Base-by-base conservation (phyloP, 2,888 invertebrate species). In the Callimorpha dominula region DNA sequence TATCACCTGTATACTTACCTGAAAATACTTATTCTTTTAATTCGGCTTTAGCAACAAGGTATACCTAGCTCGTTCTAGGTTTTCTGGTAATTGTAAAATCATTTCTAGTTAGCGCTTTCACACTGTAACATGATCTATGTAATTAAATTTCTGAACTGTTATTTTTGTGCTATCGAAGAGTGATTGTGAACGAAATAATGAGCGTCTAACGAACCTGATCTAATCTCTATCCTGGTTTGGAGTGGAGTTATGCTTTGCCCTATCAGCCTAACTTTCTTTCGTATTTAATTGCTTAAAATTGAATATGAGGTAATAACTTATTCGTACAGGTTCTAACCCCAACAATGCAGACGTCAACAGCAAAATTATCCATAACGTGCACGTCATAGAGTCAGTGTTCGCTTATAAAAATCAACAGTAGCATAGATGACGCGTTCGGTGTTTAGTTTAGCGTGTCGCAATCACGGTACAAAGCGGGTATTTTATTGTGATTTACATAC, bases 401-500 rank as follows among this genome's bases (percentile, higher is more conserved):
- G 86, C 79, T 82, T 81, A 84, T 80, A 82, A 85, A 87, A 85
- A 86, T 81, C 83, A 82, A 85, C 83, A 84, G 85, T 84, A 83
- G 80, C 85, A 88, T 87, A 89, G 89, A 89, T 89, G 90, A 89
- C 89, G 84, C 83, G 88, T 88, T 86, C 84, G 86, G 91, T 94
- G 94, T 90, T 93, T 92, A 92, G 91, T 91, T 89, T 90, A 90
- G 89, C 93, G 92, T 95, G 94, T 94, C 95, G 94, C 91, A 95
- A 95, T 93, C 91, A 91, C 87, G 88, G 87, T 85, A 94, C 95
- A 94, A 94, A 93, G 92, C 92, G 91, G 89, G 89, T 92, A 93
- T 94, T 94, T 94, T 94, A 95, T 94, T 94, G 94, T 95, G 93
- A 94, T 94, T 93, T 92, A 92, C 93, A 94, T 92, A 93, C 92